Base-by-base conservation (phyloP, 2,797 vertebrate genomes). In the Chaetophractus vellerosus region DNA sequence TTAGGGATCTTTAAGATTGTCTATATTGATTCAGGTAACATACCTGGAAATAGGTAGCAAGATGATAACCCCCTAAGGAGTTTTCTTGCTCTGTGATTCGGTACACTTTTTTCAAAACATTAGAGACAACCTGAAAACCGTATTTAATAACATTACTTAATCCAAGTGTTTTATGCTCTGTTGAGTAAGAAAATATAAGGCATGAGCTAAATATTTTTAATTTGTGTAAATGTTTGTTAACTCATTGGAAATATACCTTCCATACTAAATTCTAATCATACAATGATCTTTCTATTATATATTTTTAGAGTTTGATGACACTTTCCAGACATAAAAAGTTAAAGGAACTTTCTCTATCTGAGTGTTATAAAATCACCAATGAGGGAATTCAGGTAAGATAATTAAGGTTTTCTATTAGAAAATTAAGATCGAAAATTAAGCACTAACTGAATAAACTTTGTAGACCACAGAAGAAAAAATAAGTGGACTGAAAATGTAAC, bases 331-430 rank as follows among this genome's bases (percentile, higher is more conserved):
- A 93, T 87, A 96, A 93, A 95, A 97, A 89, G 95, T 98, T 99
- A 94, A 98, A 97, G 97, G 98, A 99, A 96, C 95, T 99, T 95
- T 96, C 96, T 87, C 24, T 99, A 55, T 98, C 98, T 0, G 97
- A 99, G 78, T 99, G 99, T 81, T 75, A 97, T 91, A 96, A 83
- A 59, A 96, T 99, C 96, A 99, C 98, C 9, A 98, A 99, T 94
- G 0, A 19, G 10, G 95, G 96, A 93, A 96, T 98, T 96, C 97
- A 97, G 98, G 97, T 98, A 98, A 98, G 92, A 79, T 55, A 87
- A 96, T 76, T 93, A 61, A 78, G 1, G 3, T 84, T 24, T 93
- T 91, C 82, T 85, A 59, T 94, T 87, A 79, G 85, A 93, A 33
- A 96, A 68, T 61, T 96, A 90, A 72, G 55, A 88, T 55, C 57